A percentile compares a stretch with the other conserved stretches of the same genome.
Conservation (phyloP, 2,113 vertebrate species). For the Phalacrocorax aristotelis region DNA sequence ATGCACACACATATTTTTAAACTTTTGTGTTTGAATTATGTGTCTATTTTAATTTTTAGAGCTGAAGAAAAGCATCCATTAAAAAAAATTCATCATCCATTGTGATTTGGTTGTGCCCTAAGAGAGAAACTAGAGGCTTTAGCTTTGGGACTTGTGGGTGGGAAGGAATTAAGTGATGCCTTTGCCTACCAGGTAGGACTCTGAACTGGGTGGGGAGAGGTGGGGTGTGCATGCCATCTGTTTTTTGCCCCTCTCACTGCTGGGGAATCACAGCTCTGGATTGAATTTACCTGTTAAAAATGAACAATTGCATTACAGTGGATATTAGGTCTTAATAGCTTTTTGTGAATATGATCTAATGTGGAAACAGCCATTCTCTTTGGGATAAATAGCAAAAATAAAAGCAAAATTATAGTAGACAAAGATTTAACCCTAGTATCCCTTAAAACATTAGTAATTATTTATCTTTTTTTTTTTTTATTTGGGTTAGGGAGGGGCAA, state of each 20-base stretch:
- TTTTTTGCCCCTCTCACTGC: neutral
- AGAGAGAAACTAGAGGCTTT: neutral
- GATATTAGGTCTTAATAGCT: neutral
- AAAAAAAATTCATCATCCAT: neutral
- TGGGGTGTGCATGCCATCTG: neutral
- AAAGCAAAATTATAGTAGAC: neutral
- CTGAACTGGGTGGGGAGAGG: neutral
- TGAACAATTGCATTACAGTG: neutral
- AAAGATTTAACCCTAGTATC: neutral
- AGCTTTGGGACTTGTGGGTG: neutral
- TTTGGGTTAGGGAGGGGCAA: neutral
- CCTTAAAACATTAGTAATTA: neutral
- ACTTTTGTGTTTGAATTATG: neutral
- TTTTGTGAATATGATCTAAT: neutral
- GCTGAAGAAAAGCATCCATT: neutral
- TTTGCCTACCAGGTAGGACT: neutral
- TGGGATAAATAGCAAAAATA: neutral
- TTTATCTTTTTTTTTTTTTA: neutral
- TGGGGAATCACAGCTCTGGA: neutral
- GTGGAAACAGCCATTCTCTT: neutral
- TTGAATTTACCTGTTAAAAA: neutral
- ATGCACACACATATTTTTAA: neutral
- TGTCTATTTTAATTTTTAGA: neutral
- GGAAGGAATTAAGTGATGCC: neutral
- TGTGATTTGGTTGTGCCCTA: neutral